These are phyloP conservation scores for Nemapogon koenigi DNA, from an alignment of 2,888 invertebrate species.

Conservation along the genomic window DNA sequence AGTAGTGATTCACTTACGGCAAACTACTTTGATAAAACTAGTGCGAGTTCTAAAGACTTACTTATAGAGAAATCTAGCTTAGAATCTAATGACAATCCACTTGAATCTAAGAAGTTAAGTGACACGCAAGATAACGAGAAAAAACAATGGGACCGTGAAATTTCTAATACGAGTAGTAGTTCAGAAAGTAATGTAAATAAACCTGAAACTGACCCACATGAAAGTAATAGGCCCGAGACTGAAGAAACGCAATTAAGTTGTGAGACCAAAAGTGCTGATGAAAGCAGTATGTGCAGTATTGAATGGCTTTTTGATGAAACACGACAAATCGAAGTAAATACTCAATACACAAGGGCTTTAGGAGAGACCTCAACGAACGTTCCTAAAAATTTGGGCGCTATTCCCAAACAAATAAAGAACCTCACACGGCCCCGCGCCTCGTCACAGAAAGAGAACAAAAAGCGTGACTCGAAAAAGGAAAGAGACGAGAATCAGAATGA, in stretches of 20 bases:
- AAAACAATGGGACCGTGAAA: slow-evolving; percentile 59
- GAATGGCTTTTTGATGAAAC: slow-evolving; percentile 57
- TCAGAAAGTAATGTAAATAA: slow-evolving; percentile 56
- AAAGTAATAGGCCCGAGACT: slow-evolving; percentile 26
- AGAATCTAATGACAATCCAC: slow-evolving; percentile 56
- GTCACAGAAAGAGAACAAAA: slow-evolving; percentile 64
- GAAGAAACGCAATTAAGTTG: slow-evolving; percentile 40
- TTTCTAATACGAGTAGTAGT: slow-evolving; percentile 67
- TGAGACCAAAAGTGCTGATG: slow-evolving; percentile 48
- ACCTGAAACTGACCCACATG: slow-evolving; percentile 20
- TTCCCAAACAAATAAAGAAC: slow-evolving; percentile 71
- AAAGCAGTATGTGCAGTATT: slow-evolving; percentile 50
- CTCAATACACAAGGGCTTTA: slow-evolving; percentile 36
- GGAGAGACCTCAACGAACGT: slow-evolving; percentile 53
- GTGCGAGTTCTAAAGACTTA: slow-evolving; percentile 75
- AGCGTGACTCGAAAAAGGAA: slow-evolving; percentile 51
- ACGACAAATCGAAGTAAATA: slow-evolving; percentile 32
- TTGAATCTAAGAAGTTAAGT: slow-evolving; percentile 29
- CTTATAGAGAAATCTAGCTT: slow-evolving; percentile 65
- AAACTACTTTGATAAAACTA: slow-evolving; percentile 68
- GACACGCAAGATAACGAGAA: slow-evolving; percentile 32
- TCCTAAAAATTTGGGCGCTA: slow-evolving; percentile 73
- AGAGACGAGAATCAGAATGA: slow-evolving; percentile 51
- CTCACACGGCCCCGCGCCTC: slow-evolving; percentile 61
- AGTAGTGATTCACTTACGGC: slow-evolving; percentile 14